Evolutionary conservation across 1,140 invertebrate genomes (phyloP).

Genomic region (Cydia splendana): DNA sequence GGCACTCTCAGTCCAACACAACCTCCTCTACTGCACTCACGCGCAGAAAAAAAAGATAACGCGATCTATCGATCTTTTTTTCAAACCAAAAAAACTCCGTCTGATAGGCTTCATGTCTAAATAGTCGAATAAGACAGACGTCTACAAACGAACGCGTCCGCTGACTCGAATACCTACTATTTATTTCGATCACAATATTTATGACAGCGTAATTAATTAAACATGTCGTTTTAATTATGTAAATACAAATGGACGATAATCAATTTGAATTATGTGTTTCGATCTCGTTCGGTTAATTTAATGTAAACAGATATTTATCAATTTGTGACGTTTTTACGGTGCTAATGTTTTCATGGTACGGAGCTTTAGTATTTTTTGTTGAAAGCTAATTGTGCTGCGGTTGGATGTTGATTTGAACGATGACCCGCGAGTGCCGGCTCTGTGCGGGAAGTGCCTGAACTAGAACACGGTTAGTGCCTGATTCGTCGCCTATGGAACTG

Average conservation of each 20-base stretch:
- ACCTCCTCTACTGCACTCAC: slow-evolving; percentile 78
- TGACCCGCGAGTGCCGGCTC: slow-evolving; percentile 25
- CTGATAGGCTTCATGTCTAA: slow-evolving; percentile 59
- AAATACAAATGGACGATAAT: slow-evolving; percentile 73
- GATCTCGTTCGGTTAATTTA: slow-evolving; percentile 66
- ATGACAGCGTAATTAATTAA: slow-evolving; percentile 71
- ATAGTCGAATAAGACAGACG: slow-evolving; percentile 71
- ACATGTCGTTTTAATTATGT: slow-evolving; percentile 76
- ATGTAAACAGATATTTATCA: slow-evolving; percentile 74
- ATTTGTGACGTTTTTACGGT: slow-evolving; percentile 66
- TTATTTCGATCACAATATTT: slow-evolving; percentile 70
- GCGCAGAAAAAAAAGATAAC: slow-evolving; percentile 77
- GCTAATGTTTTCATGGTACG: slow-evolving; percentile 55
- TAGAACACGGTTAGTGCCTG: slow-evolving; percentile 44
- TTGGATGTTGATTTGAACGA: slow-evolving; percentile 44
- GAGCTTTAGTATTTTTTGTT: slow-evolving; percentile 47
- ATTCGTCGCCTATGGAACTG: slow-evolving; percentile 47
- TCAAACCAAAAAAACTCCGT: slow-evolving; percentile 68
- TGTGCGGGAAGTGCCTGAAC: slow-evolving; percentile 38
- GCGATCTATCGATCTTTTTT: slow-evolving; percentile 77
- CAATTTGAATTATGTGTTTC: slow-evolving; percentile 71
- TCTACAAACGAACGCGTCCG: slow-evolving; percentile 66
- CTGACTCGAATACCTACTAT: slow-evolving; percentile 40
- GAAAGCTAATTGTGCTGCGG: slow-evolving; percentile 42
- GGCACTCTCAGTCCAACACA: slow-evolving; percentile 76